A percentile compares a stretch with the other conserved stretches of the same genome.
Evolutionary conservation across 2,888 invertebrate species (phyloP).

Genomic region (Chaetogeoica ovagalla): DNA sequence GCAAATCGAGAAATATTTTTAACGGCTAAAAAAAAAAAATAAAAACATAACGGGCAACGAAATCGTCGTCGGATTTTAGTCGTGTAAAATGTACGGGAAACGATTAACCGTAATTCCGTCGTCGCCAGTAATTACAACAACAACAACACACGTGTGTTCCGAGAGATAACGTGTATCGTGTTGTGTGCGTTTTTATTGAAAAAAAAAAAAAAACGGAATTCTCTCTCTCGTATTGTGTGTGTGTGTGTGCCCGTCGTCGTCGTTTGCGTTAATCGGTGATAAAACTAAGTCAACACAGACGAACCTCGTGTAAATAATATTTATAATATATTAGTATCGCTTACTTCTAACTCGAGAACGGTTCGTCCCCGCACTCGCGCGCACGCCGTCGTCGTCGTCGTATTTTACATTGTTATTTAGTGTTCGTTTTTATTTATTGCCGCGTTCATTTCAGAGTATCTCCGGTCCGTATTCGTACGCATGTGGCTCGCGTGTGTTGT

Average conservation of each 20-base stretch:
- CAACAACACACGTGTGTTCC: too few species aligned
- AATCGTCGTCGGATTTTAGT: neutral
- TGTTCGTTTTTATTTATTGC: too few species aligned
- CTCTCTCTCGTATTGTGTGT: neutral
- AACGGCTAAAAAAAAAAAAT: too few species aligned
- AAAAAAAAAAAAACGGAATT: neutral
- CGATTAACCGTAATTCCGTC: neutral
- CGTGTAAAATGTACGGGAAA: neutral
- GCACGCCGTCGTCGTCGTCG: too few species aligned
- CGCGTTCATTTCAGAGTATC: too few species aligned
- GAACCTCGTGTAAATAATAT: neutral
- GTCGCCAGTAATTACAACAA: neutral
- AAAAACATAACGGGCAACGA: neutral
- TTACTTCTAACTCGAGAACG: neutral
- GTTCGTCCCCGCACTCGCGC: neutral
- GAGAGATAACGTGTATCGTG: neutral
- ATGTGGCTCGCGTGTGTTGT: neutral
- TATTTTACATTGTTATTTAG: too few species aligned
- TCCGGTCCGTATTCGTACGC: too few species aligned
- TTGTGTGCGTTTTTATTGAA: neutral
- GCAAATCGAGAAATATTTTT: too few species aligned
- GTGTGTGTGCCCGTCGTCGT: neutral
- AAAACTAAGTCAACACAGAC: conserved; percentile 4
- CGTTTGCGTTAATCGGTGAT: neutral
- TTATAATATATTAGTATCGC: neutral